Percentiles rank a stretch among this genome's conserved stretches.
These are phyloP conservation scores for Oreamnos americanus DNA, from an alignment of 2,113 vertebrate species.

Conservation along the genomic window DNA sequence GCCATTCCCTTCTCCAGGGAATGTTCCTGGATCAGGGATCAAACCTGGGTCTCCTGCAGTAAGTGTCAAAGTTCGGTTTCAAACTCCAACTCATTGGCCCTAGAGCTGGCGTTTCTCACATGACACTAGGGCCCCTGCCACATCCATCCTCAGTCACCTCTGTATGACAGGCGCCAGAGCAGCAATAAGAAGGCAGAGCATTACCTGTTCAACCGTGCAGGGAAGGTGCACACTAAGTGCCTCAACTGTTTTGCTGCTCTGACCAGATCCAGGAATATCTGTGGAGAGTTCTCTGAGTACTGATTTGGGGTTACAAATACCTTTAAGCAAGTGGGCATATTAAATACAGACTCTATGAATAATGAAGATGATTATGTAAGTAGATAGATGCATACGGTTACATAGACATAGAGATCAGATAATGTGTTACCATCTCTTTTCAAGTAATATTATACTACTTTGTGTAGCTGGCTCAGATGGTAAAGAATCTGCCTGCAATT, in stretches of 20 bases:
- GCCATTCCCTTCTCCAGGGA: background rate
- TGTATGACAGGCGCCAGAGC: background rate
- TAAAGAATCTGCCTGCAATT: background rate
- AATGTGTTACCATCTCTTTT: background rate
- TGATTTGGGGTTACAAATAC: background rate
- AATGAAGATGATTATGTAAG: background rate
- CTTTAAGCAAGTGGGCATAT: background rate
- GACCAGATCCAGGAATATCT: background rate
- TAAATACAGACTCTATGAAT: background rate
- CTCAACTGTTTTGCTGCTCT: background rate
- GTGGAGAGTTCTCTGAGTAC: background rate
- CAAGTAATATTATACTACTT: background rate
- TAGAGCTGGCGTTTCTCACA: background rate
- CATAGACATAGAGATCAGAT: background rate
- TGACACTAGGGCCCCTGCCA: rapidly evolving
- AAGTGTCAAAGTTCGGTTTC: background rate
- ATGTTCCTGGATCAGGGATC: background rate
- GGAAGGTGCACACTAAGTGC: background rate
- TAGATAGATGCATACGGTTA: background rate
- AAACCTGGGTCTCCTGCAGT: background rate
- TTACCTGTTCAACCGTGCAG: rapidly evolving
- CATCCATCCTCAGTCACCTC: background rate
- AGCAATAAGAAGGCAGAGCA: background rate
- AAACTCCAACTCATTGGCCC: background rate
- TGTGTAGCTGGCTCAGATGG: background rate